Percentiles rank a stretch among this genome's conserved stretches.
Evolutionary conservation across 35 echinoderm and acorn worm species (phyloP).

Genomic region (Apostichopus parvimensis): DNA sequence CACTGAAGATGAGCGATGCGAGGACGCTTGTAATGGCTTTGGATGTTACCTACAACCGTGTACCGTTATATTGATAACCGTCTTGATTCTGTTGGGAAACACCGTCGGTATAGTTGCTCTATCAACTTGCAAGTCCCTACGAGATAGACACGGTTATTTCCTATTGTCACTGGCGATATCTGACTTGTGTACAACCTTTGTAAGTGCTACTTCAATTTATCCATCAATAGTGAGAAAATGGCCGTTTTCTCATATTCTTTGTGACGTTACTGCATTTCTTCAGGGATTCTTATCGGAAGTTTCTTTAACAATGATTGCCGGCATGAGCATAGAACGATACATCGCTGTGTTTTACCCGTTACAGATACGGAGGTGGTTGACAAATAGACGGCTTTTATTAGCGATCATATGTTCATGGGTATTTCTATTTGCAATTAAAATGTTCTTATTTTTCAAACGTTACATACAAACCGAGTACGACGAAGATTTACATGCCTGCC

Average conservation of each 20-base stretch:
- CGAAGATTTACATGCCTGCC: background rate
- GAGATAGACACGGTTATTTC: conserved; percentile 8
- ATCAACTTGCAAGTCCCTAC: background rate
- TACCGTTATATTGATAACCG: background rate
- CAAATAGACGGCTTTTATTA: background rate
- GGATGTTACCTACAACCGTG: background rate
- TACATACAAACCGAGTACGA: background rate
- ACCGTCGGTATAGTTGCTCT: background rate
- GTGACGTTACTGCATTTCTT: background rate
- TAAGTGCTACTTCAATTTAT: conserved; percentile 4
- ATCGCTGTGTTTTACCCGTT: conserved; percentile 4
- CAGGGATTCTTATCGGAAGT: background rate
- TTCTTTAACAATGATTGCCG: background rate
- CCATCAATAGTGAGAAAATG: background rate
- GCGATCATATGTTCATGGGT: conserved; percentile 12
- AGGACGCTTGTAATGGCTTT: background rate
- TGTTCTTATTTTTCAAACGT: background rate
- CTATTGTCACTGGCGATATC: background rate
- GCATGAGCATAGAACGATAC: conserved; percentile 36
- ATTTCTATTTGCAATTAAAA: background rate
- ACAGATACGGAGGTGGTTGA: background rate
- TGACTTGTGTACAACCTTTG: background rate
- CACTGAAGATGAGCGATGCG: background rate
- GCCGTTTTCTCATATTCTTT: background rate
- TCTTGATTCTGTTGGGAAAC: background rate